phyloP scores from a whole-genome alignment of 2,888 invertebrate genomes.

The Acleris laterana region DNA sequence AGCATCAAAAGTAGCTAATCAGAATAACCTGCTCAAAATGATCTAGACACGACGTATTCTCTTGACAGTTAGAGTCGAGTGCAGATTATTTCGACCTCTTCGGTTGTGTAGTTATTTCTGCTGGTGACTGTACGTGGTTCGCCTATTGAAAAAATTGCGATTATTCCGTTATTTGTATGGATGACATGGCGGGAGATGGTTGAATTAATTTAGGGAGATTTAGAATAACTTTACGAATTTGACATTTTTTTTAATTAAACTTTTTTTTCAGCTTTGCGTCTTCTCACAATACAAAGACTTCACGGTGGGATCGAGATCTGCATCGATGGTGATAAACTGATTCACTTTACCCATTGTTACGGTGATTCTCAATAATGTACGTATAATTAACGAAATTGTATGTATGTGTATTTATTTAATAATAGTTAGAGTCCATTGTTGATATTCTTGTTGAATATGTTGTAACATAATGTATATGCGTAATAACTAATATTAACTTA shows the following conservation, averaged over 20 bases:
- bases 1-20: too few species aligned
- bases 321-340: slow-evolving; percentile 87
- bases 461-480: slow-evolving; percentile 70
- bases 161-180: too few species aligned
- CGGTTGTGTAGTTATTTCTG: too few species aligned
- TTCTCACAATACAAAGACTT: slow-evolving; percentile 98
- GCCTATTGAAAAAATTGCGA: too few species aligned
- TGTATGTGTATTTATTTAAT: slow-evolving; percentile 69
- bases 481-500: slow-evolving; percentile 50
- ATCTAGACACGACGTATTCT: too few species aligned
- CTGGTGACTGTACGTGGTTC: too few species aligned
- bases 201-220: too few species aligned
- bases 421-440: slow-evolving; percentile 81
- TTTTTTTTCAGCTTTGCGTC: slow-evolving; percentile 91
- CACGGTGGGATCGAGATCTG: slow-evolving; percentile 91
- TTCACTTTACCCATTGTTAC: slow-evolving; percentile 8
- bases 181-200: too few species aligned
- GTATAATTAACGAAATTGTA: slow-evolving; percentile 36
- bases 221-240: too few species aligned
- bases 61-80: too few species aligned
- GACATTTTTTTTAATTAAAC: background rate
- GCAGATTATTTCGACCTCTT: too few species aligned
- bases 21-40: too few species aligned
- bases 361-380: slow-evolving; percentile 35
- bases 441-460: slow-evolving; percentile 83